A percentile compares a stretch with the other conserved stretches of the same genome.
Conservation (phyloP, 2,888 invertebrate species). For the Griposia aprilina region DNA sequence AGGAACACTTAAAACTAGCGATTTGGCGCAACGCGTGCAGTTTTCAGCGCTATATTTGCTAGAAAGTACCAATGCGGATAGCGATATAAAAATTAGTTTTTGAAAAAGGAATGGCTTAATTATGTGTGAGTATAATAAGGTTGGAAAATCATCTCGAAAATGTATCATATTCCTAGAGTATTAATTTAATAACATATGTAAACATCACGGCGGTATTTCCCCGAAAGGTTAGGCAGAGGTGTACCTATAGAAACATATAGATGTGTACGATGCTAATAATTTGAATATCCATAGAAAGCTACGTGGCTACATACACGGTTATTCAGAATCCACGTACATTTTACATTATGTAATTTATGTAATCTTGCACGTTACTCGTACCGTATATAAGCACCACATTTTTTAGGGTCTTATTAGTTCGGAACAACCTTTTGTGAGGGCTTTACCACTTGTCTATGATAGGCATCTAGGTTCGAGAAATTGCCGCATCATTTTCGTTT, state of each 20-base stretch:
- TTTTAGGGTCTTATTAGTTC: neutral
- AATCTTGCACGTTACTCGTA: neutral
- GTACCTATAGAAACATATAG: too few relatives aligned
- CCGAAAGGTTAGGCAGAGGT: too few relatives aligned
- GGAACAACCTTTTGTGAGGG: neutral
- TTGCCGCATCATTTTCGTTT: neutral
- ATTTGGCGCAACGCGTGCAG: slow-evolving; percentile 66
- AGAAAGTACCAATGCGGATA: slow-evolving; percentile 54
- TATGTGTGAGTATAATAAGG: neutral
- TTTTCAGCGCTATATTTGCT: slow-evolving; percentile 62
- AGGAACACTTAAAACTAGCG: slow-evolving; percentile 61
- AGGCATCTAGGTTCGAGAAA: slow-evolving; percentile 2
- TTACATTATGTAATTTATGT: neutral
- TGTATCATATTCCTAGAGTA: neutral
- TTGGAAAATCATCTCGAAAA: neutral
- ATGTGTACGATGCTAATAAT: too few relatives aligned
- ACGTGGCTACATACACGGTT: neutral
- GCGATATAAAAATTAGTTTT: slow-evolving; percentile 42
- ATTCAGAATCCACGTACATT: neutral
- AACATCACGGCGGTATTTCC: too few relatives aligned
- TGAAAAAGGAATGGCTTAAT: slow-evolving; percentile 26
- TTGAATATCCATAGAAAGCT: neutral
- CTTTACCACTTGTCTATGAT: neutral
- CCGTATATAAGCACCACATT: neutral
- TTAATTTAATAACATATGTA: neutral